These are phyloP conservation scores for Australoheros scitulus DNA, from an alignment of 2,113 vertebrate species.

Conservation along the genomic window DNA sequence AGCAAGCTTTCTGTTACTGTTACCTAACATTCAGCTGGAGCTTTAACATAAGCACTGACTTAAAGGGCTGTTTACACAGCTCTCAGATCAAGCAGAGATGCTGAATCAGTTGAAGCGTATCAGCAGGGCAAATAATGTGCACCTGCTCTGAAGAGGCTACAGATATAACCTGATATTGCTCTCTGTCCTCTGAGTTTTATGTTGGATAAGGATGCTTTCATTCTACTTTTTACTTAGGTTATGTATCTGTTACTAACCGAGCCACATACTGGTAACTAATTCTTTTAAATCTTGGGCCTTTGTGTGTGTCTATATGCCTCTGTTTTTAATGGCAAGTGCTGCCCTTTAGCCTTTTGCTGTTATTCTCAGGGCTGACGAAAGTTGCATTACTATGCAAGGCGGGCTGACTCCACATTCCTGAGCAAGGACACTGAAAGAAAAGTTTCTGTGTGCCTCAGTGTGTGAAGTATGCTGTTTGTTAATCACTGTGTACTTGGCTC, in stretches of 20 bases:
- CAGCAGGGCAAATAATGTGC: slow-evolving; percentile 42
- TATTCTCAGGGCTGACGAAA: slow-evolving; percentile 41
- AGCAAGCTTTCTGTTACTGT: slow-evolving; percentile 19
- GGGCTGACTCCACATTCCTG: slow-evolving; percentile 54
- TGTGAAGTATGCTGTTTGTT: slow-evolving; percentile 13
- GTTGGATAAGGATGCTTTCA: background rate
- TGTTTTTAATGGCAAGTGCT: slow-evolving; percentile 27
- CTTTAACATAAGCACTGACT: background rate
- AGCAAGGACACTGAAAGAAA: slow-evolving; percentile 41
- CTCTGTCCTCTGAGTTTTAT: slow-evolving; percentile 22
- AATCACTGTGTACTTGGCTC: slow-evolving; percentile 10
- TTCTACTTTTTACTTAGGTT: slow-evolving; percentile 12
- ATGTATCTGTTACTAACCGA: slow-evolving; percentile 12
- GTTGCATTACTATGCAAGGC: slow-evolving; percentile 36
- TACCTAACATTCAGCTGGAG: slow-evolving; percentile 32
- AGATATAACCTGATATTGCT: slow-evolving; percentile 2
- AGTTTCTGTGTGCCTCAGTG: slow-evolving; percentile 25
- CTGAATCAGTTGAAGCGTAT: slow-evolving; percentile 34
- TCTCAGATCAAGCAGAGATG: slow-evolving; percentile 27
- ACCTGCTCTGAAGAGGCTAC: slow-evolving; percentile 51
- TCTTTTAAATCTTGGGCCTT: background rate
- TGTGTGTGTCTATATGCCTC: background rate
- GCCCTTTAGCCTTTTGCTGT: slow-evolving; percentile 52
- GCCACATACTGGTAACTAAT: background rate
- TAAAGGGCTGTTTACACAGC: slow-evolving; percentile 25